phyloP scores from a whole-genome alignment of 2,888 invertebrate genomes.

The Hoplodrina blanda region DNA sequence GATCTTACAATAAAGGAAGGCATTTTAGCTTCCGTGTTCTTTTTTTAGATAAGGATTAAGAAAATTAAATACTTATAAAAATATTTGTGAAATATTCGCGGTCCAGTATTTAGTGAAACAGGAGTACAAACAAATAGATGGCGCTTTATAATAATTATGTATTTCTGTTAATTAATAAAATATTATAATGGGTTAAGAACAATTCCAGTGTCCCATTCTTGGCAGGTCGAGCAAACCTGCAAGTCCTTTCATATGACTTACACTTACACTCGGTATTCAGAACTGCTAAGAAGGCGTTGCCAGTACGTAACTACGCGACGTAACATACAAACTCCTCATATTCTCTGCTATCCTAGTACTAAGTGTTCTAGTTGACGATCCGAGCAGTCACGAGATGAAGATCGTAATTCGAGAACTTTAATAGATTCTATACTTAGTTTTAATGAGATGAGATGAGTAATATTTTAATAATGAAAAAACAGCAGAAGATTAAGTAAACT shows the following conservation, averaged over 20 bases:
- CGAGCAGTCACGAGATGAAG: slow-evolving; percentile 81
- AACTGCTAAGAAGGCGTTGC: slow-evolving; percentile 68
- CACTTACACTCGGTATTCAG: slow-evolving; percentile 75
- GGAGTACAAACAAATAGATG: slow-evolving; percentile 9
- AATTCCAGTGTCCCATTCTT: slow-evolving; percentile 59
- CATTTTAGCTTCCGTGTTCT: slow-evolving; percentile 83
- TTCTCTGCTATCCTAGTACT: slow-evolving; percentile 82
- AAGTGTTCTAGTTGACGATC: slow-evolving; percentile 90
- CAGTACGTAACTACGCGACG: slow-evolving; percentile 57
- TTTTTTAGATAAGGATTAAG: slow-evolving; percentile 55
- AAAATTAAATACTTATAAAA: slow-evolving; percentile 30
- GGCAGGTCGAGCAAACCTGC: slow-evolving; percentile 62
- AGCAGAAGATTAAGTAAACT: slow-evolving; percentile 44
- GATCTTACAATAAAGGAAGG: slow-evolving; percentile 81
- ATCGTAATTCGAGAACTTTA: slow-evolving; percentile 69
- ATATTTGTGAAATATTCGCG: background rate
- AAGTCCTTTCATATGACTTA: slow-evolving; percentile 77
- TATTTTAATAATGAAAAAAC: slow-evolving; percentile 50
- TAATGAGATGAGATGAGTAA: slow-evolving; percentile 62
- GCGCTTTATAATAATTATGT: background rate
- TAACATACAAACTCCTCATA: slow-evolving; percentile 66
- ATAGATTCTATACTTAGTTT: slow-evolving; percentile 61
- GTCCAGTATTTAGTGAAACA: background rate
- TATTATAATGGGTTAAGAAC: slow-evolving; percentile 34
- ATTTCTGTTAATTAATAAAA: slow-evolving; percentile 9